Percentiles rank a stretch among this genome's conserved stretches.
These are phyloP conservation scores for Pteronotus mesoamericanus DNA, from an alignment of 2,797 vertebrate species.

Conservation along the genomic window DNA sequence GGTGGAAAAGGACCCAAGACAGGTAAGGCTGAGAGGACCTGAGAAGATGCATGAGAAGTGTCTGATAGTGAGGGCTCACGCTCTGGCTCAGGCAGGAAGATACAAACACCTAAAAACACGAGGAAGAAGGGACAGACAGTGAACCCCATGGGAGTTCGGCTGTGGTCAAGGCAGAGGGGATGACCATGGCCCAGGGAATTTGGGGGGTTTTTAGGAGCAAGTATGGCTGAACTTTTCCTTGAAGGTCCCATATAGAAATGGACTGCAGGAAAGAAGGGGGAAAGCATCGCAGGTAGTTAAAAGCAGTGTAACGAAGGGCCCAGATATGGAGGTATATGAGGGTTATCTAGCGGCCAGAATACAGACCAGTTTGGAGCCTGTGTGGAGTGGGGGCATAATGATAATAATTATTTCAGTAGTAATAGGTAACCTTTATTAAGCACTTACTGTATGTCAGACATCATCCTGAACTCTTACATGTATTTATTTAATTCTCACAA, in stretches of 20 bases:
- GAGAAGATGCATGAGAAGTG: not conserved
- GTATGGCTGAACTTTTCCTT: not conserved
- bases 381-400: not conserved
- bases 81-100: not conserved
- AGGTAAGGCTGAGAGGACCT: not conserved
- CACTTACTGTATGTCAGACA: not conserved
- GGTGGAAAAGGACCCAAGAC: not conserved
- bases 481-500: not conserved
- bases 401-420: not conserved
- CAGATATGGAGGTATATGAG: not conserved
- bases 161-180: not conserved
- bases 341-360: not conserved
- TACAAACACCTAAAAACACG: too few species aligned
- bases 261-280: not conserved
- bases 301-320: not conserved
- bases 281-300: not conserved
- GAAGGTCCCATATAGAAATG: not conserved
- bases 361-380: not conserved
- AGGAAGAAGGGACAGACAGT: not conserved
- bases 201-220: not conserved
- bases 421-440: not conserved
- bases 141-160: not conserved
- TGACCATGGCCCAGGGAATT: not conserved
- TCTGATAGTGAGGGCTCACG: not conserved
- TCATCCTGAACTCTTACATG: not conserved